phyloP scores from a whole-genome alignment of 2,888 invertebrate species.

The Calameuta pallipes region DNA sequence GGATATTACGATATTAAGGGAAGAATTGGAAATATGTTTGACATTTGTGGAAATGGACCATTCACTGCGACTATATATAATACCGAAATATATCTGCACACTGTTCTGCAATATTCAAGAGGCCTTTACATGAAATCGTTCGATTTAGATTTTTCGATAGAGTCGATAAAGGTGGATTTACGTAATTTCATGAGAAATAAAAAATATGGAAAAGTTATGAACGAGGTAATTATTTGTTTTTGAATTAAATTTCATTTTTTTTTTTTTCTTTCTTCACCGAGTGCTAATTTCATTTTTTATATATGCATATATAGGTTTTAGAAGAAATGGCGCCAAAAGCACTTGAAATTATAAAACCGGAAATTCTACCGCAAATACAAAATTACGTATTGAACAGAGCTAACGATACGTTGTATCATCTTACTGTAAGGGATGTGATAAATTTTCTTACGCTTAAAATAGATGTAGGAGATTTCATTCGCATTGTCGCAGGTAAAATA shows the following conservation, averaged over 20 bases:
- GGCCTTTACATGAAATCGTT: constrained; percentile 58
- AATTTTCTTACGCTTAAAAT: constrained; percentile 50
- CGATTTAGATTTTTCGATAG: constrained; percentile 53
- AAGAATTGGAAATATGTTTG: constrained; percentile 48
- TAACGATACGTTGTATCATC: constrained; percentile 52
- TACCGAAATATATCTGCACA: constrained; percentile 49
- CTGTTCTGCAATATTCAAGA: constrained; percentile 51
- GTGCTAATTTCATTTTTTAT: constrained; percentile 2
- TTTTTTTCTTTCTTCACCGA: constrained; percentile 10
- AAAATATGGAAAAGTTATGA: constrained; percentile 46
- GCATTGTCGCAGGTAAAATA: constrained; percentile 27
- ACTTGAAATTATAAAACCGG: constrained; percentile 57
- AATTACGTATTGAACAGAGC: constrained; percentile 46
- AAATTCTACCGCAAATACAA: constrained; percentile 53
- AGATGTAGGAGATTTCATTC: constrained; percentile 42
- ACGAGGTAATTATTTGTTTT: constrained; percentile 38
- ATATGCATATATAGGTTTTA: constrained; percentile 44
- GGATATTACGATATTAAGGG: constrained; percentile 57
- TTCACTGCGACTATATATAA: constrained; percentile 45
- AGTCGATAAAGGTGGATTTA: constrained; percentile 37
- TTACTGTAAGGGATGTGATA: constrained; percentile 54
- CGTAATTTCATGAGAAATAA: constrained; percentile 55
- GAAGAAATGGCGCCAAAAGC: constrained; percentile 52
- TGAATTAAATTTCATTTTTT: constrained; percentile 5
- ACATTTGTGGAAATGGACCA: constrained; percentile 46